These are phyloP conservation scores for Bradypodion ventrale DNA, from an alignment of 2,797 vertebrate genomes.

Conservation along the genomic window DNA sequence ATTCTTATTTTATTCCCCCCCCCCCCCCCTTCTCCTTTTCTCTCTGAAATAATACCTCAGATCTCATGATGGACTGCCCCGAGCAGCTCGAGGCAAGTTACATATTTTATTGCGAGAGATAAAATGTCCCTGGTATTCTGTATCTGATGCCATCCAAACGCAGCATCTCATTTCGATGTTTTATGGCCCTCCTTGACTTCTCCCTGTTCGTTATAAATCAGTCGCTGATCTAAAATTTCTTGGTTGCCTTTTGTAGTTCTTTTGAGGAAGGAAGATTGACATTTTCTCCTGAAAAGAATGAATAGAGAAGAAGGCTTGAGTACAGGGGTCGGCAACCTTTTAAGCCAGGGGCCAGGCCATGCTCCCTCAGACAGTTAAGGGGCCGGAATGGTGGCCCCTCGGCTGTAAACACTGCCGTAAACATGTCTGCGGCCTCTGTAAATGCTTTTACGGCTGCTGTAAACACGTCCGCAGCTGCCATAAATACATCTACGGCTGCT, in stretches of 20 bases:
- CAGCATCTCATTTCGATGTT: conserved; percentile 5
- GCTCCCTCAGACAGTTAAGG: no score
- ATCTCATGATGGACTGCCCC: neutral
- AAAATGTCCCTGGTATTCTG: conserved; percentile 11
- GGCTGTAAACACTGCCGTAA: no score
- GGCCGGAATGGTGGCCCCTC: no score
- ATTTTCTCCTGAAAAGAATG: neutral
- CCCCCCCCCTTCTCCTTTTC: no score
- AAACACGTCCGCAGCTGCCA: no score
- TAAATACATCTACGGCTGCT: no score
- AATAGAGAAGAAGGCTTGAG: no score
- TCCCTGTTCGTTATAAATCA: conserved; percentile 18
- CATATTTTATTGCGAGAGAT: conserved; percentile 19
- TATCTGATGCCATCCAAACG: neutral
- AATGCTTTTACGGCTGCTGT: no score
- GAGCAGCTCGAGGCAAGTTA: neutral
- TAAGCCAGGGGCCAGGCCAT: no score
- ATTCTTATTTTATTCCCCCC: no score
- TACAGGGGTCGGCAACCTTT: no score
- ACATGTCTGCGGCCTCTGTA: no score
- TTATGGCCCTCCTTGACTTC: neutral
- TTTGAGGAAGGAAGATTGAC: neutral
- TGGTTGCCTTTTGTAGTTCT: neutral
- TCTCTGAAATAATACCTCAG: neutral
- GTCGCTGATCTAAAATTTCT: neutral